Percentiles rank a stretch among this genome's conserved stretches.
Conservation (phyloP, 2,113 vertebrate species). For the Pseudois nayaur region DNA sequence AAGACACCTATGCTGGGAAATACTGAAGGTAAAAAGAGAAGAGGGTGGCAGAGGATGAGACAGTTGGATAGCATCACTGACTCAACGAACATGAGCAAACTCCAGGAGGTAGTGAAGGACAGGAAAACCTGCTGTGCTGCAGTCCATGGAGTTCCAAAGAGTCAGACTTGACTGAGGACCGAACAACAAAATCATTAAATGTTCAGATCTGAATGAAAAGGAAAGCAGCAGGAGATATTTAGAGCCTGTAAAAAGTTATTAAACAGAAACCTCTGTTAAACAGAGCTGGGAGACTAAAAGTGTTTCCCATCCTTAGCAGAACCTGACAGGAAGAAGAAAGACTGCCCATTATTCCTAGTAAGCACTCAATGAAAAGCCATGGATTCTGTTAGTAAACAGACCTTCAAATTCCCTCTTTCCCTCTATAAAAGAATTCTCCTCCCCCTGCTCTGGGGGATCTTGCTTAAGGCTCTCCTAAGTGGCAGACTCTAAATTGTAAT, state of each 20-base stretch:
- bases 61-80: neutral
- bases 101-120: neutral
- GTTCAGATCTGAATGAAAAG: neutral
- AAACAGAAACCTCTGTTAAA: neutral
- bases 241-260: neutral
- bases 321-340: neutral
- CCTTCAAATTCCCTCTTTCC: neutral
- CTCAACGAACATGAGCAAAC: neutral
- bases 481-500: neutral
- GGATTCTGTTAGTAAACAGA: neutral
- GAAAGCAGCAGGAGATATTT: neutral
- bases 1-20: neutral
- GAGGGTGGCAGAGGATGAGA: neutral
- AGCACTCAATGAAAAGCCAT: neutral
- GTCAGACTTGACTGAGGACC: neutral
- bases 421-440: neutral
- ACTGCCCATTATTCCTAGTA: neutral
- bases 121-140: neutral
- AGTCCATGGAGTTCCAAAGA: neutral
- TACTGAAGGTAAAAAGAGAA: neutral
- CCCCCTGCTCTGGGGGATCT: neutral
- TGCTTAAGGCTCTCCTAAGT: neutral
- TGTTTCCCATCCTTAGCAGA: neutral
- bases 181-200: neutral
- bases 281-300: neutral